A percentile compares a stretch with the other conserved stretches of the same genome.
Evolutionary conservation across 1,140 invertebrate species (phyloP).

Genomic region (Pemphigus obesinymphae): DNA sequence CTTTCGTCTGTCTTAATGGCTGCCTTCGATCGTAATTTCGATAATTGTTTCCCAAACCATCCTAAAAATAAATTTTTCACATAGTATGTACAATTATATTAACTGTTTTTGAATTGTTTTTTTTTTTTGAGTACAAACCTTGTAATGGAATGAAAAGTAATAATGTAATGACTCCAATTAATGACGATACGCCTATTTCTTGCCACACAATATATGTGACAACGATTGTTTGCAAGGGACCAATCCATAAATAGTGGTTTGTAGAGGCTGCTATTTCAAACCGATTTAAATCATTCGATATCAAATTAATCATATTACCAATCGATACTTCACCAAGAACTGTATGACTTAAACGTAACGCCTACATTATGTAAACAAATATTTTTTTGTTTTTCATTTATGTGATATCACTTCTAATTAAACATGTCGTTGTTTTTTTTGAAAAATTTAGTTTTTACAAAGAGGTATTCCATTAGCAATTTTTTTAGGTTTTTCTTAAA

Average conservation of each 20-base stretch:
- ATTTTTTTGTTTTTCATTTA: no score
- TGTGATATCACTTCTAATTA: no score
- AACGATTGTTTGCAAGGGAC: conserved; percentile 72
- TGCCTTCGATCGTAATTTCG: conserved; percentile 60
- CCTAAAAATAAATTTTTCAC: conserved; percentile 79
- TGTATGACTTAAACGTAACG: conserved; percentile 60
- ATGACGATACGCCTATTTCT: conserved; percentile 66
- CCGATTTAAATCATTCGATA: conserved; percentile 81
- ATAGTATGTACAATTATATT: no score
- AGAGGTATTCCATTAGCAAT: no score
- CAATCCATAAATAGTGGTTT: conserved; percentile 73
- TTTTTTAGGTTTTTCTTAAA: no score
- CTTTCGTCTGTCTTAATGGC: conserved; percentile 74
- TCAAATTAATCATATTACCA: conserved; percentile 85
- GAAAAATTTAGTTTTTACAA: no score
- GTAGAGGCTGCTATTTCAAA: conserved; percentile 66
- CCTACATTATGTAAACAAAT: conserved; percentile 50
- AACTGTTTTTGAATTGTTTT: no score
- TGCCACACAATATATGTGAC: conserved; percentile 71
- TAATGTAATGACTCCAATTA: conserved; percentile 72
- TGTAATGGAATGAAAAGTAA: conserved; percentile 78
- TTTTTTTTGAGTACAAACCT: conserved; percentile 54
- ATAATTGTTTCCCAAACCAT: conserved; percentile 65
- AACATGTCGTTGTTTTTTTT: no score
- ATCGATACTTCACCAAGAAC: conserved; percentile 70